Conservation (phyloP, 2,113 vertebrate genomes). For the Nyctibius bracteatus region DNA sequence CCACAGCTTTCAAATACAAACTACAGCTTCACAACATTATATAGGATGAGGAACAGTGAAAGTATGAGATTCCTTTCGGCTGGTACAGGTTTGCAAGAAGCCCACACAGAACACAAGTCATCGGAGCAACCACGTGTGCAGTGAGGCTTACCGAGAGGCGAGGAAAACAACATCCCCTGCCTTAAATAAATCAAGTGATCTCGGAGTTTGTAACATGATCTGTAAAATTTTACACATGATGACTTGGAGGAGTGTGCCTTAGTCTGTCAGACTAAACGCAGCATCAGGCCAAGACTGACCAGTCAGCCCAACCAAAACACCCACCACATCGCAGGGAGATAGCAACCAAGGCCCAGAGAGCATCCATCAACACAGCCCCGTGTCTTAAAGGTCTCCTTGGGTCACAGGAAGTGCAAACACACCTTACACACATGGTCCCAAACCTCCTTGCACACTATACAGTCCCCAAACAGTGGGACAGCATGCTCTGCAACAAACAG, state of each 20-base stretch:
- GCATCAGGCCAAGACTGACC: background rate
- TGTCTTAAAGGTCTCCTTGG: background rate
- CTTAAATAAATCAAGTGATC: background rate
- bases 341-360: background rate
- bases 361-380: background rate
- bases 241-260: background rate
- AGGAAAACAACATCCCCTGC: background rate
- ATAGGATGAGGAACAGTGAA: background rate
- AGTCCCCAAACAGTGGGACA: background rate
- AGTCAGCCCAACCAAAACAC: background rate
- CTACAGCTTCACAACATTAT: background rate
- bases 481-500: background rate
- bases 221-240: background rate
- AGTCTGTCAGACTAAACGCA: background rate
- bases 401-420: background rate
- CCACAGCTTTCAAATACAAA: background rate
- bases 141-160: background rate
- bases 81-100: background rate
- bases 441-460: accelerated
- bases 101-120: background rate
- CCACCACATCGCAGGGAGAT: background rate
- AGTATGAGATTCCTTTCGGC: background rate
- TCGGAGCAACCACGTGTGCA: accelerated
- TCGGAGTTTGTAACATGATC: background rate
- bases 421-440: background rate